phyloP scores from a whole-genome alignment of 2,888 invertebrate genomes.

The Drosophila anomalipes region DNA sequence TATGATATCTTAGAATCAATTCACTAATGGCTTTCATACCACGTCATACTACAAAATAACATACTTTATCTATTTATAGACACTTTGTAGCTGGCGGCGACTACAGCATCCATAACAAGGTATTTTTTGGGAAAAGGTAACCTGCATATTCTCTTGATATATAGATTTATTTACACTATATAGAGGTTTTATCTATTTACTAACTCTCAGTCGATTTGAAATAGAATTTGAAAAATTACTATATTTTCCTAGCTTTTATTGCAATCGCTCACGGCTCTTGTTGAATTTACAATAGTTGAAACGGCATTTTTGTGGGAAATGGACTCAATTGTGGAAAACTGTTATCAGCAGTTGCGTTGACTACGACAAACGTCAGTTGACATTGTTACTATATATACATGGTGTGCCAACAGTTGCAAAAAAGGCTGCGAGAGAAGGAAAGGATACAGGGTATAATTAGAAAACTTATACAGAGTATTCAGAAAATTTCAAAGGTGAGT shows the following conservation, averaged over 20 bases:
- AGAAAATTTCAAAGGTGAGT: not conserved
- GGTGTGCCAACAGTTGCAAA: not conserved
- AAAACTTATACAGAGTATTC: not conserved
- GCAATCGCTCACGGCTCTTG: not conserved
- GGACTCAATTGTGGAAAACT: not conserved
- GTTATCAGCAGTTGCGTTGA: not conserved
- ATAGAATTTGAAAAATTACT: not conserved
- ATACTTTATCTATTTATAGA: not conserved
- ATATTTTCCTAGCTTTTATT: not conserved
- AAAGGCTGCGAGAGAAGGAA: not conserved
- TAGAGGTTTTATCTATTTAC: not conserved
- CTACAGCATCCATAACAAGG: not conserved
- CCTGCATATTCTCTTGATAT: not conserved
- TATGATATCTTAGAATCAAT: not conserved
- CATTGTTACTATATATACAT: not conserved
- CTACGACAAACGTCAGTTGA: not conserved
- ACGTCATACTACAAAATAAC: not conserved
- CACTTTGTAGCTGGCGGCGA: not conserved
- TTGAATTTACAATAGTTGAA: not conserved
- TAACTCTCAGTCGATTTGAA: not conserved
- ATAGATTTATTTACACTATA: not conserved
- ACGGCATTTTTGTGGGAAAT: not conserved
- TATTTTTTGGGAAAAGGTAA: not conserved
- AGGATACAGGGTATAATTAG: not conserved
- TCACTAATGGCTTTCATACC: not conserved